phyloP scores from a whole-genome alignment of 2,888 invertebrate genomes.

The Dilophus febrilis region DNA sequence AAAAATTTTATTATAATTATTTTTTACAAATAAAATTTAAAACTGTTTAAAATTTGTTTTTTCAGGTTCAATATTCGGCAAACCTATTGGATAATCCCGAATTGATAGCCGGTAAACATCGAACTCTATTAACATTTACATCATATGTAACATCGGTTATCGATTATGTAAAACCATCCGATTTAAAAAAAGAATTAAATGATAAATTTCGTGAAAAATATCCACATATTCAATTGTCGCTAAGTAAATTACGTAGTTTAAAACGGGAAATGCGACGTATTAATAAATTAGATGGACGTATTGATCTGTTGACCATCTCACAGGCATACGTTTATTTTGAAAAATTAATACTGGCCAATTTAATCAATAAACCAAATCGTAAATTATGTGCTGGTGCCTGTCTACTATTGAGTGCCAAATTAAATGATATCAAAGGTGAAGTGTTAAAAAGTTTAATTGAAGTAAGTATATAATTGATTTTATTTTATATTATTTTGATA shows the following conservation, averaged over 20 bases:
- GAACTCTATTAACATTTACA: constrained; percentile 71
- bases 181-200: constrained; percentile 90
- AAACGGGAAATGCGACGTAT: constrained; percentile 93
- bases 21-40: neutral
- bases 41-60: neutral
- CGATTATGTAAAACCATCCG: constrained; percentile 89
- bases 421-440: constrained; percentile 92
- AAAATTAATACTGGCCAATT: constrained; percentile 76
- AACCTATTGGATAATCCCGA: constrained; percentile 87
- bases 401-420: constrained; percentile 81
- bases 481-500: constrained; percentile 12
- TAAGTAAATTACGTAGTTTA: constrained; percentile 89
- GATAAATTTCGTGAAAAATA: constrained; percentile 92
- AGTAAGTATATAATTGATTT: constrained; percentile 33
- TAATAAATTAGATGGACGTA: constrained; percentile 63
- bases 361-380: constrained; percentile 88
- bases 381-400: constrained; percentile 93
- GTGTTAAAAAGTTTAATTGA: constrained; percentile 73
- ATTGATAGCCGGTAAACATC: constrained; percentile 73
- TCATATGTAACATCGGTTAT: constrained; percentile 91
- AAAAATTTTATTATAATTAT: neutral
- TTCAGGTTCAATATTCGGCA: constrained; percentile 47
- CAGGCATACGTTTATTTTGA: constrained; percentile 98
- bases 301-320: constrained; percentile 82
- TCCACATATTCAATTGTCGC: constrained; percentile 82